Conservation (phyloP, 2,888 invertebrate species). For the Rotaria magnacalcarata region DNA sequence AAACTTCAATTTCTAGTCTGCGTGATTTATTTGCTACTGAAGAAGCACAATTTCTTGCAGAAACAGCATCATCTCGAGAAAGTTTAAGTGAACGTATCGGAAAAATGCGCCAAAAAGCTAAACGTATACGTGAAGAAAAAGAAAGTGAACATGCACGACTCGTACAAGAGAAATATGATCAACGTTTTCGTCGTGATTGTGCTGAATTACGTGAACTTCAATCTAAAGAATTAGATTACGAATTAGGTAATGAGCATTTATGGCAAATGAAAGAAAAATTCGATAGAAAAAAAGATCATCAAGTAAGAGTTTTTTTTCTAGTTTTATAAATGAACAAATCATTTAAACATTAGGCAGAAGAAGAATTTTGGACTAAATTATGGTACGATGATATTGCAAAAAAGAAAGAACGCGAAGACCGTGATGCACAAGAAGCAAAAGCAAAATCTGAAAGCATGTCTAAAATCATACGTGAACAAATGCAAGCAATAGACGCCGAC, state of each 20-base stretch:
- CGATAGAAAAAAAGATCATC: slow-evolving; percentile 7
- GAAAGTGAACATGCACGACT: not conserved
- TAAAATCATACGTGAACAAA: not conserved
- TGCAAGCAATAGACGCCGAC: not conserved
- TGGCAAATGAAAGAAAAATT: slow-evolving; percentile 36
- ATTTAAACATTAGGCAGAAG: not conserved
- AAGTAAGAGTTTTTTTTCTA: not conserved
- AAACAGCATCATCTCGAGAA: not conserved
- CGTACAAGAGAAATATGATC: slow-evolving; percentile 31
- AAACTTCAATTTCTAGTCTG: not conserved
- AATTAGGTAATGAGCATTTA: slow-evolving; percentile 36
- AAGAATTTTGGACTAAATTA: slow-evolving; percentile 6
- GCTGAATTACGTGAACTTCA: slow-evolving; percentile 38
- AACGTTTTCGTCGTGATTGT: slow-evolving; percentile 37
- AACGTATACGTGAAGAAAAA: slow-evolving; percentile 27
- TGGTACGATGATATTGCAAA: slow-evolving; percentile 6
- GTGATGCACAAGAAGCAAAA: not conserved
- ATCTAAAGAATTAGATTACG: not conserved
- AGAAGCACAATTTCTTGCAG: not conserved
- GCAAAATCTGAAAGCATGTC: not conserved
- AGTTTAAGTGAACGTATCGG: not conserved
- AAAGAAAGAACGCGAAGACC: slow-evolving; percentile 28
- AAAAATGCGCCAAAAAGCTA: slow-evolving; percentile 20
- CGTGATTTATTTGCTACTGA: not conserved
- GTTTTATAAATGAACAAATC: not conserved